A percentile compares a stretch with the other conserved stretches of the same genome.
Evolutionary conservation across 2,797 vertebrate species (phyloP).

Genomic region (Halcyon leucocephala): DNA sequence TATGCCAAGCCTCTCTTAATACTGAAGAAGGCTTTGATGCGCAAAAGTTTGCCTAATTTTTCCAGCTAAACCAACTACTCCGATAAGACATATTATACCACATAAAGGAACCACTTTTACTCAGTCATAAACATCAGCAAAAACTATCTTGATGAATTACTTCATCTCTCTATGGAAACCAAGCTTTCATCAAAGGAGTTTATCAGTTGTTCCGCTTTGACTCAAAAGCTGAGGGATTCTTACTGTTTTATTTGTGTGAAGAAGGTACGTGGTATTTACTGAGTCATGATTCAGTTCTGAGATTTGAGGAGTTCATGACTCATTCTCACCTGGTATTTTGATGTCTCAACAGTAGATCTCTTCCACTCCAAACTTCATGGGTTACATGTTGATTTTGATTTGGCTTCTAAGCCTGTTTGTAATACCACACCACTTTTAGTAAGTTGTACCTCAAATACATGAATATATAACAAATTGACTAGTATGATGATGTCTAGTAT

Average conservation of each 20-base stretch:
- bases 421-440: background rate
- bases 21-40: background rate
- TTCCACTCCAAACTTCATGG: background rate
- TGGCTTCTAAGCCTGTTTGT: background rate
- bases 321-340: slow-evolving; percentile 29
- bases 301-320: slow-evolving; percentile 14
- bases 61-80: background rate
- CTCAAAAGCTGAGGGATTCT: background rate
- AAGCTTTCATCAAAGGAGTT: background rate
- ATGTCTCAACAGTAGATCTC: background rate
- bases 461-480: background rate
- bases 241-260: background rate
- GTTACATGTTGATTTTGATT: background rate
- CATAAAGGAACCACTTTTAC: background rate
- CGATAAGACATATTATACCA: background rate
- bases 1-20: background rate
- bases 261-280: background rate
- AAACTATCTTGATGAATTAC: background rate
- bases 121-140: background rate
- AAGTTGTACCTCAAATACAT: background rate
- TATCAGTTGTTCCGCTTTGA: background rate
- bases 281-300: background rate
- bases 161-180: background rate
- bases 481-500: background rate
- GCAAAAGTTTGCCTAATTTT: background rate